Percentiles rank a stretch among this genome's conserved stretches.
phyloP scores from a whole-genome alignment of 2,113 vertebrate genomes.

The Callospermophilus lateralis region DNA sequence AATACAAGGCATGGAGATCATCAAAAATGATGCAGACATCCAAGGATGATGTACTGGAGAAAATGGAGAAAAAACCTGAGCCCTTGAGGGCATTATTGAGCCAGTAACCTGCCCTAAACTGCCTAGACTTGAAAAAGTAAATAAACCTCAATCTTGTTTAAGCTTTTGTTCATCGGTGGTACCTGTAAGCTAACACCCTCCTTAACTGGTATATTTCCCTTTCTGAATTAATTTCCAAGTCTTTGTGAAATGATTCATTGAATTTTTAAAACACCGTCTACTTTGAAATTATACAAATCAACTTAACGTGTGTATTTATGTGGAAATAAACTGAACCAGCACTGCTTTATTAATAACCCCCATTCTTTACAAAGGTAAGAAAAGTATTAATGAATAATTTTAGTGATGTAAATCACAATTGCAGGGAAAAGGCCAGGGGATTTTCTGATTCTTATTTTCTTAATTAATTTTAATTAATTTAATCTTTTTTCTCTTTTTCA shows the following conservation, averaged over 20 bases:
- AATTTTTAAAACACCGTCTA: conserved; percentile 11
- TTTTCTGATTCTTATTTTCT: neutral
- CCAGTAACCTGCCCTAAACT: neutral
- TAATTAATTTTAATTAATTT: neutral
- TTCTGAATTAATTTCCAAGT: neutral
- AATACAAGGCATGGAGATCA: neutral
- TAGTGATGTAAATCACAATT: neutral
- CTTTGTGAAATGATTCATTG: conserved; percentile 16
- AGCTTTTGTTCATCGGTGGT: neutral
- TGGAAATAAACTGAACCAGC: conserved; percentile 31
- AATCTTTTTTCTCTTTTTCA: neutral
- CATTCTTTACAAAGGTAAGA: neutral
- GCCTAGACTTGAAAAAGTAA: neutral
- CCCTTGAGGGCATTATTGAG: neutral
- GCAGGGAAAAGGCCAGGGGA: neutral
- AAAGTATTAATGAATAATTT: neutral
- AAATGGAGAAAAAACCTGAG: neutral
- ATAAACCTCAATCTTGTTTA: neutral
- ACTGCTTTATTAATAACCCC: conserved; percentile 28
- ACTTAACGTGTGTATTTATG: neutral
- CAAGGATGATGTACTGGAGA: neutral
- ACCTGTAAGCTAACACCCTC: neutral
- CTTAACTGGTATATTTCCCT: neutral
- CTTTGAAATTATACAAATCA: conserved; percentile 38
- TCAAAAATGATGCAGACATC: neutral